Evolutionary conservation across 2,888 invertebrate genomes (phyloP), one percentile per base, ranked within the genome.

Genomic region (Aquatica leii): DNA sequence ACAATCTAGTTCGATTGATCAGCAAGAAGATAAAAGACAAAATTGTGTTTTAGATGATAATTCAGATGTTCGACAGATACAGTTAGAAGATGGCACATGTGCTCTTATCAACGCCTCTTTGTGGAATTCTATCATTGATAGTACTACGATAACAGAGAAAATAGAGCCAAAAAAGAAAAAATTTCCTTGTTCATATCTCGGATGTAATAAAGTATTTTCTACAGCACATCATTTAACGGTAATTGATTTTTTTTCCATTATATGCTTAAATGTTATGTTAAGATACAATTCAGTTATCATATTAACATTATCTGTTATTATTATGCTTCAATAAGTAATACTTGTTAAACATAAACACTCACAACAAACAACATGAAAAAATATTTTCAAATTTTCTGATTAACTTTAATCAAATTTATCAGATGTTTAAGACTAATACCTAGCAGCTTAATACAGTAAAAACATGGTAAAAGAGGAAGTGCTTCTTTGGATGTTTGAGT

Each of bases 191-290:
- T 77, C 79, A 6, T 79, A 82, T 68, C 80, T 81, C 58, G 83
- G 83, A 31, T 85, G 85, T 71, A 77, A 79, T 1, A 84, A 85
- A 74, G 77, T 80, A 37, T 86, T 84, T 67, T 81, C 82, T 6
- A 83, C 84, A 1, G 77, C 81, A 1, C 82, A 85, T 74, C 84
- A 85, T 76, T 78, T 86, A 53, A 82, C 83, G 73, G 85, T 84
- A 74, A 73, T 66, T 62, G 48, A 49, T 41, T 62, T 48, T n/a
- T 34, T 24, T 24, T 24, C 24, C 24, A 24, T 4, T 4, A 24
- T 24, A 4, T 24, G 6, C 6, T 6, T 4, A 4, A 6, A 4
- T 4, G 24, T 24, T 6, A 24, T 24, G 24, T n/a, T n/a, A n/a
- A n/a, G n/a, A n/a, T n/a, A n/a, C n/a, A n/a, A n/a, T n/a, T n/a